These are phyloP conservation scores for Melitaea athalia DNA, from an alignment of 2,888 invertebrate species.

Conservation along the genomic window DNA sequence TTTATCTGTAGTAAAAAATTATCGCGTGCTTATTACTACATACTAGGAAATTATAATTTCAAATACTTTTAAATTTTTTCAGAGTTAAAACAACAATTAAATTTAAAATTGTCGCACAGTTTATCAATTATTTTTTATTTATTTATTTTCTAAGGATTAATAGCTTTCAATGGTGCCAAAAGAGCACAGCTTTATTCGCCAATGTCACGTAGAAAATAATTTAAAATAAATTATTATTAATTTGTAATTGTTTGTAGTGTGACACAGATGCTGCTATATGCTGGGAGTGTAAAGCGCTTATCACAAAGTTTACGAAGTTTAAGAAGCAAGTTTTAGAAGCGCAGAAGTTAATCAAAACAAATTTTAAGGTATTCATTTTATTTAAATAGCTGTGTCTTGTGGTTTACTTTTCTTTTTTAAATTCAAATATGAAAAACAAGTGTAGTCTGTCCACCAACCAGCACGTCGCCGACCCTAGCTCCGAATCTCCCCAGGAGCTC, in stretches of 20 bases:
- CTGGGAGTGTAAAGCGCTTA: conserved; percentile 55
- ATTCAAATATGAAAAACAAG: too few relatives aligned
- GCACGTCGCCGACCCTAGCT: too few relatives aligned
- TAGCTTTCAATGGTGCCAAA: neutral
- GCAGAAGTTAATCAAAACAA: conserved; percentile 39
- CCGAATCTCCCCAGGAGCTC: too few relatives aligned
- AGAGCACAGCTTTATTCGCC: neutral
- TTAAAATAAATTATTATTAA: neutral
- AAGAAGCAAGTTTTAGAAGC: conserved; percentile 46
- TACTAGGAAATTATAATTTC: neutral
- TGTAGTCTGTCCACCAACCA: too few relatives aligned
- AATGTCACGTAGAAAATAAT: neutral
- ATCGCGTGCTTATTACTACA: too few relatives aligned
- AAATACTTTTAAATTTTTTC: conserved; percentile 30
- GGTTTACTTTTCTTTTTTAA: neutral
- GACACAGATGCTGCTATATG: conserved; percentile 45
- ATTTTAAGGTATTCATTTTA: conserved; percentile 27
- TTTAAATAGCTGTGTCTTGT: neutral
- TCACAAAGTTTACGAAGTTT: conserved; percentile 50
- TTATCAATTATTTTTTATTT: too few relatives aligned
- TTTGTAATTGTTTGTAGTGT: conserved; percentile 39
- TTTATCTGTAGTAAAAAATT: too few relatives aligned
- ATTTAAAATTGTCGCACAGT: too few relatives aligned
- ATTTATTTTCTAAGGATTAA: too few relatives aligned
- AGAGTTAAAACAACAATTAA: too few relatives aligned